phyloP scores from a whole-genome alignment of 1,140 invertebrate species.

The Pemphigus obesinymphae region DNA sequence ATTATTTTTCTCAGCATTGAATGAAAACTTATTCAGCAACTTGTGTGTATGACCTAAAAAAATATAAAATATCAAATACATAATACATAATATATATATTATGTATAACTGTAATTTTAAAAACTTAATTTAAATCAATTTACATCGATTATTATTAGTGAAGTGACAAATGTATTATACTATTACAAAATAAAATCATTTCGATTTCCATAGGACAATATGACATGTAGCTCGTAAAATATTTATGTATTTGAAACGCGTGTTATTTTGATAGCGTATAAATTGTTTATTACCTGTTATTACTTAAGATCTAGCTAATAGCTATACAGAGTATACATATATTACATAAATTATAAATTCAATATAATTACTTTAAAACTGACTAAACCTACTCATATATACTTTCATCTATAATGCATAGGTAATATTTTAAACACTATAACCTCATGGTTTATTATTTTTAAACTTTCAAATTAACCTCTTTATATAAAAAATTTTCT shows the following conservation, averaged over 20 bases:
- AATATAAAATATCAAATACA: no score
- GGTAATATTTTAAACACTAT: neutral
- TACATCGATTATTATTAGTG: neutral
- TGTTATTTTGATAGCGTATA: neutral
- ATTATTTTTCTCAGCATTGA: slow-evolving; percentile 35
- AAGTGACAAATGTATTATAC: neutral
- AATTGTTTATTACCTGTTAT: neutral
- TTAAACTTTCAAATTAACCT: neutral
- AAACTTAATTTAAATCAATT: slow-evolving; percentile 3
- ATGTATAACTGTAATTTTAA: neutral
- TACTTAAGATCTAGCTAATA: neutral
- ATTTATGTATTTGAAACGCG: neutral
- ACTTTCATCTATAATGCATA: neutral
- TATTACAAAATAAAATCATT: neutral
- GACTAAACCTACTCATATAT: neutral
- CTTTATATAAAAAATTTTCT: no score
- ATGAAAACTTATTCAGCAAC: slow-evolving; percentile 28
- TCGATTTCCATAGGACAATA: neutral
- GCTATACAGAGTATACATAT: neutral
- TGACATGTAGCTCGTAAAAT: neutral
- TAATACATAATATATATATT: neutral
- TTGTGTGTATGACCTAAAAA: slow-evolving; percentile 33
- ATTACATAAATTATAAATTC: neutral
- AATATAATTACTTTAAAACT: neutral
- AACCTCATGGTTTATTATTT: neutral